Base-by-base conservation (phyloP, 2,113 vertebrate genomes). In the Eurystomus gularis region DNA sequence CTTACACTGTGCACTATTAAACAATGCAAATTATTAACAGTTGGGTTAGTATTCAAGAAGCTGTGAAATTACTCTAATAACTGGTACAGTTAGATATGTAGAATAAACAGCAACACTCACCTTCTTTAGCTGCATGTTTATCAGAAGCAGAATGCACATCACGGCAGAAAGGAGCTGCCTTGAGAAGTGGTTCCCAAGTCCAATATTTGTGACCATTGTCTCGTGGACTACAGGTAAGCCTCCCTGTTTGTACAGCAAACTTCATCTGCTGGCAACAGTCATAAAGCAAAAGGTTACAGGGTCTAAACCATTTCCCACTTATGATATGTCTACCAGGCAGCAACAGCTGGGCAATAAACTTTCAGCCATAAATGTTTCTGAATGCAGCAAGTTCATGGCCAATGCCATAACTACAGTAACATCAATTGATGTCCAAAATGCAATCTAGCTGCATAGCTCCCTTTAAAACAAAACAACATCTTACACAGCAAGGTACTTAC, bases 271-370 rank as follows among this genome's bases (percentile, higher is more conserved):
- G 91, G 85, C 73, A 75, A 33, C 24, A 77, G 55, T 29, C 46
- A 28, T 54, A 66, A 82, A 77, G 19, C 29, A 11, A 93, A 85
- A 93, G 84, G 86, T 87, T 79, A 81, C 24, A 31, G 84, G 57
- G 29, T 84, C 88, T 88, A 93, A 96, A 73, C n/a, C 90, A 44
- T 86, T 94, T 86, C 66, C 91, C 52, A 87, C 69, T 84, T 92
- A 95, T n/a, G 90, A 65, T 62, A 42, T 4, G 24, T 70, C 86
- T 82, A 96, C 65, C 68, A 96, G 72, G 37, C 94, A 96, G 71
- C 83, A 97, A 96, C 89, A 95, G 78, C 82, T 96, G 93, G 82
- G 76, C 75, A 90, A 96, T 97, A 82, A 91, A 91, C 37, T 89
- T 92, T 33, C 4, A 87, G 77, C 84, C 37, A 49, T 75, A 84